phyloP scores from a whole-genome alignment of 64 coral and sea anemone species.

The Actinia tenebrosa region DNA sequence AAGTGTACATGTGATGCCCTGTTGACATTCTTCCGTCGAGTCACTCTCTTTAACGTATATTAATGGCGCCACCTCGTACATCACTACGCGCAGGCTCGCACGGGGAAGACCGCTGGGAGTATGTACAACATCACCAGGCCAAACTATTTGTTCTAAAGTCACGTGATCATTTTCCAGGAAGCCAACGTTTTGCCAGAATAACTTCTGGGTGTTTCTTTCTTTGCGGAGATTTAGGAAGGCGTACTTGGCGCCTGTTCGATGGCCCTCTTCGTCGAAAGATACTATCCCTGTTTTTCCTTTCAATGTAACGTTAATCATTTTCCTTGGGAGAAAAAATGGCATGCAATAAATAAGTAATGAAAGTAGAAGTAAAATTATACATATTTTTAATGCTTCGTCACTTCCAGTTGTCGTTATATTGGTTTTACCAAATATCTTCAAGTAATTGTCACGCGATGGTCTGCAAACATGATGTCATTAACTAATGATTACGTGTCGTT shows the following conservation, averaged over 20 bases:
- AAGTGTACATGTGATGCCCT: background rate
- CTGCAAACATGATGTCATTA: no score
- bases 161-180: slow-evolving; percentile 17
- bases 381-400: no score
- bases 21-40: background rate
- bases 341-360: no score
- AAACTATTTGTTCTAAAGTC: slow-evolving; percentile 19
- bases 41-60: background rate
- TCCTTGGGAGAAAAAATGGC: background rate
- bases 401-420: no score
- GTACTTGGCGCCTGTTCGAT: background rate
- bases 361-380: no score
- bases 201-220: background rate
- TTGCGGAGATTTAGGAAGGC: slow-evolving; percentile 18
- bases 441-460: no score
- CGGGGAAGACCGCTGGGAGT: slow-evolving; percentile 29
- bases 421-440: no score
- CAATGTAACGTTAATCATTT: slow-evolving; percentile 6
- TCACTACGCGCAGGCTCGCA: slow-evolving; percentile 7
- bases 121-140: slow-evolving; percentile 26
- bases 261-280: background rate
- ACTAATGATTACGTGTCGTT: no score
- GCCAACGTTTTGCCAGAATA: slow-evolving; percentile 21
- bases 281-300: background rate
- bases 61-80: slow-evolving; percentile 21